These are phyloP conservation scores for Regulus satrapa DNA, from an alignment of 2,113 vertebrate species.

Conservation along the genomic window DNA sequence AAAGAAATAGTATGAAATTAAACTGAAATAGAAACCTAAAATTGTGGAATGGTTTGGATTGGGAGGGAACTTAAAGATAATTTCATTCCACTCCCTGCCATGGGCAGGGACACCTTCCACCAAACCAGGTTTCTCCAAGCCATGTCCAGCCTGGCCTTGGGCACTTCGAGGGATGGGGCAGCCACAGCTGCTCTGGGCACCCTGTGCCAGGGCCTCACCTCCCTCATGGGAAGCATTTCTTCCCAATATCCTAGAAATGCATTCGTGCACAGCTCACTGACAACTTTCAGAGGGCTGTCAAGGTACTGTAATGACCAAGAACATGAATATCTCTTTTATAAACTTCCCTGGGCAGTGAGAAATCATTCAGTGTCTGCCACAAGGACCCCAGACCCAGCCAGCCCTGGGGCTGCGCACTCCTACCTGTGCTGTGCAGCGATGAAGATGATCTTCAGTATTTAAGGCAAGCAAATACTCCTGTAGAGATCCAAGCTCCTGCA, in stretches of 20 bases:
- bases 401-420: background rate
- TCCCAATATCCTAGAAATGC: background rate
- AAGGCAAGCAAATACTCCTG: slow-evolving; percentile 93
- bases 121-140: background rate
- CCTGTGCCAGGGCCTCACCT: background rate
- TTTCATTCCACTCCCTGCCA: background rate
- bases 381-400: background rate
- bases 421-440: slow-evolving; percentile 89
- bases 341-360: background rate
- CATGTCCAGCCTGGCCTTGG: background rate
- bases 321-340: background rate
- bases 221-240: background rate
- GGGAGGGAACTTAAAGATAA: background rate
- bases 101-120: background rate
- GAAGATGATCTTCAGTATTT: slow-evolving; percentile 91
- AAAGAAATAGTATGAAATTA: background rate
- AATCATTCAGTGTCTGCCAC: background rate
- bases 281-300: background rate
- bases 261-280: background rate
- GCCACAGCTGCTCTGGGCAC: background rate
- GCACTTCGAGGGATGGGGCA: background rate
- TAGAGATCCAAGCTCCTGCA: slow-evolving; percentile 86
- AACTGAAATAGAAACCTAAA: background rate
- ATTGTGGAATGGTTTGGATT: background rate
- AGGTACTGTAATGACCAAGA: background rate